Evolutionary conservation across 2,888 invertebrate species (phyloP), one percentile per base, ranked within the genome.

Genomic region (Alcis repandata): DNA sequence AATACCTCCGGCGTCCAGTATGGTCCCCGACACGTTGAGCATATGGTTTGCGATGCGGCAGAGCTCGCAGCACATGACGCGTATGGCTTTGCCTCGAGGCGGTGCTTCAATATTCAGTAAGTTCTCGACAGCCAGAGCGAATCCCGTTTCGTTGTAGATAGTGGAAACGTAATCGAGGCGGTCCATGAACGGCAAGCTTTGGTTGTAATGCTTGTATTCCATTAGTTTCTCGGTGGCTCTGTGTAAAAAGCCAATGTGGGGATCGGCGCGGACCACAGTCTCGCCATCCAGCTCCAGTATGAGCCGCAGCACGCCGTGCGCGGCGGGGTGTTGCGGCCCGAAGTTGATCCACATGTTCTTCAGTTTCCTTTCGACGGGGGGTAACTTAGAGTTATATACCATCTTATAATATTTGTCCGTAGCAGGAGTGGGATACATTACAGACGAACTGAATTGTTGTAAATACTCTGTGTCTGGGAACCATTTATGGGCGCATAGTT

Each of bases 321-420:
- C 98, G 2, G 98, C 97, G 1, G 98, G 98, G 92, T 98, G 98
- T 73, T 96, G 96, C 0, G 98, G 98, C 0, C 98, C 98, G 86
- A 98, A 98, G 85, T 98, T 98, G 13, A 98, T 86, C 68, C 94
- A 93, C 86, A 96, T 94, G 73, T 96, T 96, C 74, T 94, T 93
- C 22, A 97, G 89, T 51, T 92, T 92, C 53, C 95, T 94, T 77
- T 96, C 96, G 10, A 92, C 85, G 0, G 94, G 94, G 6, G 75
- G 82, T 4, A 88, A 36, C 53, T 75, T 87, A 0, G 84, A 83
- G 54, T 84, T 86, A 51, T 85, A 87, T 36, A 87, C 83, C 2
- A 91, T 87, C 71, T 84, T 88, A 57, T 73, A 86, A 73, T 85
- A 88, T 67, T 88, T 87, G 1, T 88, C 82, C 0, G 90, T 82